Evolutionary conservation across 2,888 invertebrate species (phyloP), one percentile per base, ranked within the genome.

Genomic region (Hemistola chrysoprasaria): DNA sequence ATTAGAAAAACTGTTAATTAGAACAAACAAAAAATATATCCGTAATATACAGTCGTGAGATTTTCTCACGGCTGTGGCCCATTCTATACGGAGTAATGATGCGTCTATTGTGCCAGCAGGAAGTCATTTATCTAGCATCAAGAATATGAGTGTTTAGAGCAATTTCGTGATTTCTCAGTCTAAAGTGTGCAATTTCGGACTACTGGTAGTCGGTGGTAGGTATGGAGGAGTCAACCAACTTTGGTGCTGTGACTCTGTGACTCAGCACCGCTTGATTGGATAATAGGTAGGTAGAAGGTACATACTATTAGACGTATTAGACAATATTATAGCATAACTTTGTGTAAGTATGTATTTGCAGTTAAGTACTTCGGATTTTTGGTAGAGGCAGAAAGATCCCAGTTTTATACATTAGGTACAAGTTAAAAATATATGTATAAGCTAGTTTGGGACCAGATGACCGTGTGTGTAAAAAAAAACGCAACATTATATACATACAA

Each of bases 101-200:
- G 84, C 71, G 75, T 78, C 85, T 67, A 87, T 87, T 88, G 87
- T 88, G 67, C 56, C 71, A 78, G 79, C 87, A 87, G 88, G 88
- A 88, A 88, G 88, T 87, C 74, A 85, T 87, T 88, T 88, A 87
- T 87, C 87, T 86, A 84, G 78, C 87, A 88, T 87, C 86, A 86
- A 84, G 84, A 87, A 87, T 88, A 87, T 87, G 81, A 87, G 76
- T 79, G 85, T 85, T 86, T 81, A 80, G 72, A 86, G 81, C 81
- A 85, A 87, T 88, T 88, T 86, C 68, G 81, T 78, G 80, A 84
- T 84, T 87, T 86, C 83, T 77, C 78, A 78, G 80, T 70, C 77
- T 75, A 80, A 83, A 78, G 74, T 78, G 78, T 79, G 83, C 84
- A 84, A 85, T 86, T 87, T 85, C 55, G 73, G 76, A 69, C 69